These are phyloP conservation scores for Triops longicaudatus DNA, from an alignment of 1,140 invertebrate species.

Conservation along the genomic window DNA sequence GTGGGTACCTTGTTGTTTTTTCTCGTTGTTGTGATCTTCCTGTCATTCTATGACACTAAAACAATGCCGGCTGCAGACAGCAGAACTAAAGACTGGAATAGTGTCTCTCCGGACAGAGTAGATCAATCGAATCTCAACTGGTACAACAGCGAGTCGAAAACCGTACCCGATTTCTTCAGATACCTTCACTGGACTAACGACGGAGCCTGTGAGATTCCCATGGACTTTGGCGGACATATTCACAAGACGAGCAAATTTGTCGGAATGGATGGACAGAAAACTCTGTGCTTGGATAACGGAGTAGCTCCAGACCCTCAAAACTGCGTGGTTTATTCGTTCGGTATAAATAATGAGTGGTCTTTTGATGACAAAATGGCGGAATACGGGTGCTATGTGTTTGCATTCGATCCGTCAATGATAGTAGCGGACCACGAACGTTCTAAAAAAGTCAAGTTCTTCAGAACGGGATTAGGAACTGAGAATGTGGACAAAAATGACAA, in stretches of 20 bases:
- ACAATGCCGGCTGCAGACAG: no score
- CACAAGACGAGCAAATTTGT: not conserved
- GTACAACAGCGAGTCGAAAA: not conserved
- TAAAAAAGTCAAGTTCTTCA: constrained; percentile 1
- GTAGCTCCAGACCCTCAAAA: constrained; percentile 23
- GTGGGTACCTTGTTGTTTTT: no score
- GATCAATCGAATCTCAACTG: not conserved
- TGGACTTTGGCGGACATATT: constrained; percentile 18
- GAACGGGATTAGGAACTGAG: not conserved
- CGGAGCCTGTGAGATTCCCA: not conserved
- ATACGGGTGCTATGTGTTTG: constrained; percentile 34
- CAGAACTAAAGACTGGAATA: no score
- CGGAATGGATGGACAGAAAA: constrained; percentile 27
- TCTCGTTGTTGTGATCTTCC: no score
- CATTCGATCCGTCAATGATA: constrained; percentile 33
- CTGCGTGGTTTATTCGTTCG: constrained; percentile 32
- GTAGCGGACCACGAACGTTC: not conserved
- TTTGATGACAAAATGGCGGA: constrained; percentile 33
- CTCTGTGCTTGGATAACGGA: constrained; percentile 29
- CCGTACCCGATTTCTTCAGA: not conserved
- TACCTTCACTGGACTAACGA: constrained; percentile 22
- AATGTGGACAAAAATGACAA: not conserved
- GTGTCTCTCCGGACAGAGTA: no score
- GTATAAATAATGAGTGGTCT: constrained; percentile 34
- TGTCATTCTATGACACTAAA: no score